Base-by-base conservation (phyloP, 1,140 invertebrate species). In the Phymastichus coffea region DNA sequence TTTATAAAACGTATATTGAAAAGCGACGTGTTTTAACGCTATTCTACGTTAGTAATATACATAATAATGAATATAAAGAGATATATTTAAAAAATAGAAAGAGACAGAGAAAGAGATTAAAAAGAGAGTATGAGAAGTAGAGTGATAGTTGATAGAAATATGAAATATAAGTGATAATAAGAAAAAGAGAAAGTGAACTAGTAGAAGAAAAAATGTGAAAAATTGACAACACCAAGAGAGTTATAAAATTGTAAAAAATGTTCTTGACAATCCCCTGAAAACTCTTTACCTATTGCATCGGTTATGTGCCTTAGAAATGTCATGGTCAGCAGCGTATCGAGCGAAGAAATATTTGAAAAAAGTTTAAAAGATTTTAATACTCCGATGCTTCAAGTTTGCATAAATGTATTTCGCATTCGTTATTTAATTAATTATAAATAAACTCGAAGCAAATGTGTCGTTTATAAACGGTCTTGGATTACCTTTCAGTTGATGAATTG, bases 121-220 rank as follows among this genome's bases (percentile, higher is more conserved):
- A 66, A 61, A 52, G 43, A 59, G 43, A 55, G 38, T 64, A 44
- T 63, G 58, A 51, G 52, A 64, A 48, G 56, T n/a, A 28, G 9
- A 60, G 38, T 52, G 46, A 66, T 67, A 65, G 35, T 56, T 41
- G 40, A 47, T 58, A 62, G 61, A 60, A 64, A 63, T 64, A 63
- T 10, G 51, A 65, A 60, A 63, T 59, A 63, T n/a, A n/a, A n/a
- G n/a, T n/a, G n/a, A n/a, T n/a, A n/a, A n/a, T n/a, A n/a, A n/a
- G n/a, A 66, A 52, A 33, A 63, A 57, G 46, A 19, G 43, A 61
- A 44, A 58, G 28, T 33, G 28, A 33, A 33, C 12, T 12, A 33
- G n/a, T n/a, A n/a, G n/a, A n/a, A n/a, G n/a, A n/a, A n/a, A n/a
- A n/a, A 12, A 35, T 43, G 1, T 49, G 26, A 48, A 23, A 37